These are phyloP conservation scores for Phalacrocorax carbo DNA, from an alignment of 2,113 vertebrate species.

Conservation along the genomic window DNA sequence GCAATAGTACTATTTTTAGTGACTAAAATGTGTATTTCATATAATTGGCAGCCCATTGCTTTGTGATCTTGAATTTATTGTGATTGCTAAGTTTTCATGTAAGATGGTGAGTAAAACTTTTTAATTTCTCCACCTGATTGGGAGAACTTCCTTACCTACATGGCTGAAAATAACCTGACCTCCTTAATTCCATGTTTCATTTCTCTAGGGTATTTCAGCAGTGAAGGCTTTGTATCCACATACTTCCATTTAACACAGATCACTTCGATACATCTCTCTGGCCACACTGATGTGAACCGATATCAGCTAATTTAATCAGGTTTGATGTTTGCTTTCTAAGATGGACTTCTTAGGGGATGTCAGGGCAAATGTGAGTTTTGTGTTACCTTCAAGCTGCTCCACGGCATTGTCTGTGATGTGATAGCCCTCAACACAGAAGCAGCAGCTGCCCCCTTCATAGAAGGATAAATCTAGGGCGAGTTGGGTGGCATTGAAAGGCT, in stretches of 20 bases:
- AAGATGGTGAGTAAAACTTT: neutral
- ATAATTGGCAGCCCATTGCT: neutral
- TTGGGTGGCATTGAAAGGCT: neutral
- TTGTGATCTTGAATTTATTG: neutral
- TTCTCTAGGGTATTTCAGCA: neutral
- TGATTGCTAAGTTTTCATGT: neutral
- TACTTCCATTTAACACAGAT: neutral
- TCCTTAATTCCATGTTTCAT: neutral
- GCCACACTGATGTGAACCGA: neutral
- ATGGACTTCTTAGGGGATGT: neutral
- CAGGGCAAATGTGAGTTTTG: neutral
- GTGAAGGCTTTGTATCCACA: neutral
- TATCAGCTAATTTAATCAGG: neutral
- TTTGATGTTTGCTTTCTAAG: neutral
- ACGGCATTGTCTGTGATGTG: neutral
- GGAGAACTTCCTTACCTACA: neutral
- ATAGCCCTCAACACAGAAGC: neutral
- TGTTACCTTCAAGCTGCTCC: neutral
- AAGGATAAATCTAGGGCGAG: neutral
- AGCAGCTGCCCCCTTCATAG: neutral
- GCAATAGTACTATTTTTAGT: neutral
- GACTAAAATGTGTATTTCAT: neutral
- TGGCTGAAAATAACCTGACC: neutral
- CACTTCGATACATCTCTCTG: accelerated
- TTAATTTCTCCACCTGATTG: neutral